These are phyloP conservation scores for Drosophila subpulchrella DNA, from an alignment of 1,140 invertebrate species.

Conservation along the genomic window DNA sequence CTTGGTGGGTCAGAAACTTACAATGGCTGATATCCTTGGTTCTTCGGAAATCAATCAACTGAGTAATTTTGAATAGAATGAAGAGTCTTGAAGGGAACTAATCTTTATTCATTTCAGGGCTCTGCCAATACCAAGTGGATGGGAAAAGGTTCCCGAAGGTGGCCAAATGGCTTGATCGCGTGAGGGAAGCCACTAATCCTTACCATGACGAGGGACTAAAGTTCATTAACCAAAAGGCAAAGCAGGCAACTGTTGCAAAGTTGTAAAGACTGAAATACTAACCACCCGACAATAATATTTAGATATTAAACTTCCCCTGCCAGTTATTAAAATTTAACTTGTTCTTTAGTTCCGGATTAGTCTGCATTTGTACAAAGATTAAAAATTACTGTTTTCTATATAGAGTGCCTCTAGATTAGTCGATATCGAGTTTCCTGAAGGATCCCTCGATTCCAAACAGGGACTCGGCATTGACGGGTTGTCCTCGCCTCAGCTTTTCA, in stretches of 20 bases:
- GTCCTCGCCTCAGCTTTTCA: conserved; percentile 87
- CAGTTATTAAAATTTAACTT: neutral
- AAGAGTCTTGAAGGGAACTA: neutral
- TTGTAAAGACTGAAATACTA: conserved; percentile 22
- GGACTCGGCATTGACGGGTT: conserved; percentile 86
- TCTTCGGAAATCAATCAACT: conserved; percentile 93
- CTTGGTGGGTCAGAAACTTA: conserved; percentile 88
- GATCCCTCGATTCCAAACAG: conserved; percentile 88
- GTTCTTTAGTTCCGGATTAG: conserved; percentile 28
- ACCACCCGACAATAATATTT: neutral
- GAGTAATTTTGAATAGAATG: conserved; percentile 85
- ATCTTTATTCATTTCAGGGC: conserved; percentile 80
- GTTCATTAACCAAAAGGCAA: conserved; percentile 49
- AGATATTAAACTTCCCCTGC: neutral
- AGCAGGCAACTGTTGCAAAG: conserved; percentile 34
- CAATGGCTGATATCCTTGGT: conserved; percentile 91
- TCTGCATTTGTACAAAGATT: conserved; percentile 46
- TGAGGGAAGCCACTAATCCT: conserved; percentile 86
- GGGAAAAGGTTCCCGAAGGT: conserved; percentile 86
- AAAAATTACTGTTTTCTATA: conserved; percentile 34
- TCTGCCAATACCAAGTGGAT: conserved; percentile 87
- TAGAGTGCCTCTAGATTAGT: conserved; percentile 48
- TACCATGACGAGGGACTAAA: conserved; percentile 87
- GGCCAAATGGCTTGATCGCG: conserved; percentile 88
- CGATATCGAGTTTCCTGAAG: conserved; percentile 86